phyloP scores from a whole-genome alignment of 2,113 vertebrate genomes.

The Piaya cayana region DNA sequence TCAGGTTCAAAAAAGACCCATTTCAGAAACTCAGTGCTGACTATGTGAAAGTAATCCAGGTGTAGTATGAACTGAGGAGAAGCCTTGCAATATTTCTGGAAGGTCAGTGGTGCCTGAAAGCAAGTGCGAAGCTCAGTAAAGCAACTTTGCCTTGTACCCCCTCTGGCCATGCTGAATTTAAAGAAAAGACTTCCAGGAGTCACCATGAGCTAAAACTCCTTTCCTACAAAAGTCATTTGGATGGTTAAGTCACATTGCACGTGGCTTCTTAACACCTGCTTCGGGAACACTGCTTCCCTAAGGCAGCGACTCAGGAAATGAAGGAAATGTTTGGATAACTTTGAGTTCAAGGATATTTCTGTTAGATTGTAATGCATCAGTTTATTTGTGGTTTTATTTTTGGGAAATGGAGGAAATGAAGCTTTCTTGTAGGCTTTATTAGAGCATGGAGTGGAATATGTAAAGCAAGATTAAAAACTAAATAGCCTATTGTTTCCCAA shows the following conservation, averaged over 20 bases:
- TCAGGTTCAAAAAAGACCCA: neutral
- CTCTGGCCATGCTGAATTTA: neutral
- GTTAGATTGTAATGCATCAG: neutral
- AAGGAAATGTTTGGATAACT: neutral
- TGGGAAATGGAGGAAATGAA: neutral
- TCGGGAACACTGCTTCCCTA: neutral
- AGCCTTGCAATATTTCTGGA: neutral
- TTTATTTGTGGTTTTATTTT: conserved; percentile 56
- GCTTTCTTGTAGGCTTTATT: conserved; percentile 35
- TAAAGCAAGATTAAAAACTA: conserved; percentile 28
- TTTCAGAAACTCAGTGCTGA: neutral
- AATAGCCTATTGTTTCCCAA: conserved; percentile 21
- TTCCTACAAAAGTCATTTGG: neutral
- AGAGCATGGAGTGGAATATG: conserved; percentile 30
- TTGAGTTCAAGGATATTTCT: conserved; percentile 30
- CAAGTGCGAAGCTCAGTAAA: neutral
- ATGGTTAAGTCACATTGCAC: neutral
- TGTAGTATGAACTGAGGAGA: neutral
- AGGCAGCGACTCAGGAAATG: neutral
- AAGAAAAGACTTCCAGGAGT: neutral
- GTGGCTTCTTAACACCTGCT: neutral
- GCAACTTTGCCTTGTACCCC: neutral
- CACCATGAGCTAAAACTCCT: neutral
- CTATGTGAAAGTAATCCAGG: accelerated
- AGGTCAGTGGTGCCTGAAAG: neutral